phyloP scores from a whole-genome alignment of 2,888 invertebrate genomes.

The Eueremaeus valkanovi region DNA sequence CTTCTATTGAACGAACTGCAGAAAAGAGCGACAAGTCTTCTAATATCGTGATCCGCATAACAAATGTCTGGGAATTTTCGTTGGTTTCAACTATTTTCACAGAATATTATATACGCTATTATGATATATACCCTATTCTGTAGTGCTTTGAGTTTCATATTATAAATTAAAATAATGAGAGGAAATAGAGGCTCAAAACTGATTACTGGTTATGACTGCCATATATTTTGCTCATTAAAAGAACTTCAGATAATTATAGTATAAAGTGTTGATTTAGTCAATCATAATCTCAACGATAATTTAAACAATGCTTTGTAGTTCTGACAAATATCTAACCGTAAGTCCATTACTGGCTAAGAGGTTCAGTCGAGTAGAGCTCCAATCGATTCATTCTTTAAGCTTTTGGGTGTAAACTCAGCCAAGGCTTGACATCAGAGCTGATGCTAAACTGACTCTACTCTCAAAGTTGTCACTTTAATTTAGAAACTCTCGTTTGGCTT shows the following conservation, averaged over 20 bases:
- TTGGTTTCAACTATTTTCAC: background rate
- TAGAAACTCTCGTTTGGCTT: background rate
- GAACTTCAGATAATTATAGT: background rate
- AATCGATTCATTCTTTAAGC: constrained; percentile 15
- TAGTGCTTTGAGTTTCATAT: background rate
- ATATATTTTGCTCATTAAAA: constrained; percentile 2
- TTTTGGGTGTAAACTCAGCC: constrained; percentile 25
- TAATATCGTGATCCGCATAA: constrained; percentile 16
- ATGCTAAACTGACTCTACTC: background rate
- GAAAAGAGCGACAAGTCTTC: constrained; percentile 23
- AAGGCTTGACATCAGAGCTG: background rate
- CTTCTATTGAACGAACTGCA: constrained; percentile 1
- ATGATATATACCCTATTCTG: background rate
- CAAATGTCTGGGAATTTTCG: background rate
- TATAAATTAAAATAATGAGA: constrained; percentile 9
- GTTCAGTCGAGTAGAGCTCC: background rate
- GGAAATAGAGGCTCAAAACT: background rate
- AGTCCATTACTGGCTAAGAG: background rate
- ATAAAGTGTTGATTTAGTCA: constrained; percentile 2
- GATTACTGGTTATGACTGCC: background rate
- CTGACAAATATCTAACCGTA: background rate
- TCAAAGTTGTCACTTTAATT: constrained; percentile 31
- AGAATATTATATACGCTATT: background rate
- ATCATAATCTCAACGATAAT: background rate
- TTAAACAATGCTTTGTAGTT: background rate